phyloP scores from a whole-genome alignment of 2,797 vertebrate species.

The Sebastes kiyomatsui region DNA sequence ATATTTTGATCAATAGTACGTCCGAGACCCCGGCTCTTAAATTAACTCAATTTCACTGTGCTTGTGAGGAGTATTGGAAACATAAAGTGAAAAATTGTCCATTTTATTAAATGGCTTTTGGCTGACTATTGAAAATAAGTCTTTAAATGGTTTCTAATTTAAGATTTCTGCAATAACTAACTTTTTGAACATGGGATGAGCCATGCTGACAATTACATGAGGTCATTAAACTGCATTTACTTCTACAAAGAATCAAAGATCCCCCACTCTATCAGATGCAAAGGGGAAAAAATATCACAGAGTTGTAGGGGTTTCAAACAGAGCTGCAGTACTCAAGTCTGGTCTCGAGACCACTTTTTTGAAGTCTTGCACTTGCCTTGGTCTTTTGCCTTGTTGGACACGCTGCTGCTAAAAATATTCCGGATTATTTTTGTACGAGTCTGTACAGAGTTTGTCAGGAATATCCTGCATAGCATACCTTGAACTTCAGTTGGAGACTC shows the following conservation, averaged over 20 bases:
- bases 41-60: constrained; percentile 28
- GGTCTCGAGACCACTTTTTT: rapidly evolving
- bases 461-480: too few species aligned
- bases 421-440: too few species aligned
- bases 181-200: background rate
- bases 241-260: background rate
- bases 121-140: background rate
- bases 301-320: background rate
- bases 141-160: background rate
- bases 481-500: background rate
- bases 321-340: too few species aligned
- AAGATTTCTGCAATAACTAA: background rate
- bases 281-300: background rate
- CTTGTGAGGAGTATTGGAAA: constrained; percentile 15
- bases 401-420: too few species aligned
- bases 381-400: background rate
- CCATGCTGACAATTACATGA: background rate
- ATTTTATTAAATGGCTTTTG: constrained; percentile 14
- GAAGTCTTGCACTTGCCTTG: too few species aligned
- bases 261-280: background rate
- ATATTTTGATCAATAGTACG: constrained; percentile 49
- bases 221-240: background rate
- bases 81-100: background rate
- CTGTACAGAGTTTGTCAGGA: too few species aligned
- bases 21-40: constrained; percentile 10